These are phyloP conservation scores for Melinopterus prodromus DNA, from an alignment of 2,888 invertebrate genomes.

Conservation along the genomic window DNA sequence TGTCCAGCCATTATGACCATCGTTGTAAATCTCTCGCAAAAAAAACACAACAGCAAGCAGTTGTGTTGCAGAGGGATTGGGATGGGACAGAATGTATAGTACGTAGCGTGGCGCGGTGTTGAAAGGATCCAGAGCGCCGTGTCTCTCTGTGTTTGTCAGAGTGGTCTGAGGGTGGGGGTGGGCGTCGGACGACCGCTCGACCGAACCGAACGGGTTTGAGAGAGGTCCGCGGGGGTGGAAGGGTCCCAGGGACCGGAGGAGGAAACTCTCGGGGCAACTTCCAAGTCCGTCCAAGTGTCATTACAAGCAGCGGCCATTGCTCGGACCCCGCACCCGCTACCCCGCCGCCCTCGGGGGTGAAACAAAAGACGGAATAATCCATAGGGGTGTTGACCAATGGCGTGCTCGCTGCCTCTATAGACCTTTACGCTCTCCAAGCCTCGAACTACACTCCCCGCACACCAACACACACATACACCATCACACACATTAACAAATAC, in stretches of 20 bases:
- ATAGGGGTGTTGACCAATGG: constrained; percentile 61
- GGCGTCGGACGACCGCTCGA: constrained; percentile 9
- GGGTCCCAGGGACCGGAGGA: constrained; percentile 38
- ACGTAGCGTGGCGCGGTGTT: neutral
- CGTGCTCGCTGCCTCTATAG: constrained; percentile 50
- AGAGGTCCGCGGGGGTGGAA: constrained; percentile 42
- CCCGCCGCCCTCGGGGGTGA: constrained; percentile 53
- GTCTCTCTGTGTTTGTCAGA: neutral
- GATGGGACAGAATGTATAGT: neutral
- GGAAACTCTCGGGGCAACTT: constrained; percentile 55
- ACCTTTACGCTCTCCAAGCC: constrained; percentile 34
- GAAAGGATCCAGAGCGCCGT: neutral
- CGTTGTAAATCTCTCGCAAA: neutral
- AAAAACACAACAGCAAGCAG: neutral
- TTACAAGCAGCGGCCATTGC: constrained; percentile 61
- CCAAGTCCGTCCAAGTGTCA: constrained; percentile 59
- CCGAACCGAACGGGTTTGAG: constrained; percentile 45
- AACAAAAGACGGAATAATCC: constrained; percentile 63
- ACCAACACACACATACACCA: neutral
- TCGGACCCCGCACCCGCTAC: constrained; percentile 49
- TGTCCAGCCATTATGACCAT: too few relatives aligned
- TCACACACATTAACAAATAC: constrained; percentile 18
- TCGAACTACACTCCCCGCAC: neutral
- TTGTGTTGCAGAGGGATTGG: neutral
- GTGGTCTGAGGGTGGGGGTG: constrained; percentile 10